Base-by-base conservation (phyloP, 2,888 invertebrate genomes). In the Diaprepes abbreviatus region DNA sequence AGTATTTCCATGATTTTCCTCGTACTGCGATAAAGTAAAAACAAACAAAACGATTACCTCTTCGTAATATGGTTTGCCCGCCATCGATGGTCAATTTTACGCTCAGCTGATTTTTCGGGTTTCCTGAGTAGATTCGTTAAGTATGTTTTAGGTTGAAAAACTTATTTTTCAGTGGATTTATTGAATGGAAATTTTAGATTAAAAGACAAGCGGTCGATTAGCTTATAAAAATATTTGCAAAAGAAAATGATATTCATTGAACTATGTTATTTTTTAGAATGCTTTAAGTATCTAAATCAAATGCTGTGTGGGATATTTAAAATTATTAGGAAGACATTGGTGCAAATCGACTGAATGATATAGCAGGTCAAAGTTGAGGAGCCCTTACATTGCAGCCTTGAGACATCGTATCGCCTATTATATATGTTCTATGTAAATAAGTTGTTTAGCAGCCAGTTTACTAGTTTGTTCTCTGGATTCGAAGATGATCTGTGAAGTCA, bases 61-160 rank as follows among this genome's bases (percentile, higher is more conserved):
- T 31, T 50, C 21, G 28, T 54, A 54, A 54, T 54, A 35, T 36
- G 54, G 28, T 36, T 24, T 57, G 6, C 14, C 38, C 19, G 57
- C 36, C 24, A 38, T 57, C 38, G 14, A 57, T 57, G 57, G 57
- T 24, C 57, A 57, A 38, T 57, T 57, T 57, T 57, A 40, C 24
- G 57, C 57, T 35, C 9, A 6, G 4, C 9, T 38, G 35, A 12
- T 19, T 57, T 24, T 38, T 10, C 14, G 38, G 57, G 57, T 40
- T 57, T 57, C 21, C 40, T 40, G 57, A 40, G 57, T 57, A 14
- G 38, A 40, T 38, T 57, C 14, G 3, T 35, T 19, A 57, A 57
- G 57, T 57, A 57, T 57, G 57, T 40, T 57, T 36, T 57, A 24
- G 57, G 57, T 57, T 40, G 38, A 24, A 57, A 57, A 28, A 24